Base-by-base conservation (phyloP, 2,113 vertebrate genomes). In the Bostrychus sinensis region DNA sequence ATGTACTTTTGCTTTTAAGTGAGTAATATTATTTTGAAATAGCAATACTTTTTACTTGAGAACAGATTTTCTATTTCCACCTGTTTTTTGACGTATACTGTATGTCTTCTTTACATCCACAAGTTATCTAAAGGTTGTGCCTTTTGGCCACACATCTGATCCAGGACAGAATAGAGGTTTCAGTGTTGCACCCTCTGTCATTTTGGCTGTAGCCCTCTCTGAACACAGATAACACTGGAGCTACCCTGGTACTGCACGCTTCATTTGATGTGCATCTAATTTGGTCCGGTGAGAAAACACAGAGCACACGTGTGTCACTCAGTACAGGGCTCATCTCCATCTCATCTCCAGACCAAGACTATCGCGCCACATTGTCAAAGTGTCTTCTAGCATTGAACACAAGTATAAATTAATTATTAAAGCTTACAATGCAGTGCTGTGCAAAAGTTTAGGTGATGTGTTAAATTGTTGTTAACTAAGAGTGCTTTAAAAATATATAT, bases 271-370 rank as follows among this genome's bases (percentile, higher is more conserved):
- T 77, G 78, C 85, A 86, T 89, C 86, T 86, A 89, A 80, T 90
- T 75, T 91, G 91, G 75, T 91, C 84, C 86, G 88, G 37, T 10
- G 82, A 87, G 80, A 90, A 91, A 91, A 88, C 63, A 91, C 89
- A 91, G 82, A 87, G 59, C n/a, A 39, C 51, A 26, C 73, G 77
- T 90, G 84, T 89, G 72, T 82, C 68, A 71, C 56, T 82, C 64
- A 58, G 45, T 62, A 56, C 13, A n/a, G 50, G 56, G 62, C 63
- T 55, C 57, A 62, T 56, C 42, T 54, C 32, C 73, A 58, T 74
- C 75, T 70, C 77, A 45, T 43, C 37, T 30, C 1, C 32, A 42
- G 51, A 7, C 7, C 1, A 13, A 61, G 19, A 32, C n/a, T 7
- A 0, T 1, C 51, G 45, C 22, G 54, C 58, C 46, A 41, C 62